phyloP scores from a whole-genome alignment of 2,888 invertebrate species.

The Idaea biselata region DNA sequence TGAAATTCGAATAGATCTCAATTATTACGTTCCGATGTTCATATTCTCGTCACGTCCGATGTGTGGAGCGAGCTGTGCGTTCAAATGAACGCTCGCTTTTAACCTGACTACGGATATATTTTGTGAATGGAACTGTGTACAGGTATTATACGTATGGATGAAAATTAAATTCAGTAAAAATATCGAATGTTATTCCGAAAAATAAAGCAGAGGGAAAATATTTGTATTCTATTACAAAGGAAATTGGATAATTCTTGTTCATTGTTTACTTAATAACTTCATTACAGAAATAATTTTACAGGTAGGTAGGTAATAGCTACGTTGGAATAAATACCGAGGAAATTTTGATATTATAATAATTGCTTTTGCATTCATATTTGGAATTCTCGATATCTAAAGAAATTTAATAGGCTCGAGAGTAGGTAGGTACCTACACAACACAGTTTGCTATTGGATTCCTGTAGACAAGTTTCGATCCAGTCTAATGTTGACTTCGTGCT shows the following conservation, averaged over 20 bases:
- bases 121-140: slow-evolving; percentile 21
- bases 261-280: not conserved
- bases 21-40: slow-evolving; percentile 8
- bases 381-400: no score
- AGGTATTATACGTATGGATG: slow-evolving; percentile 6
- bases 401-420: no score
- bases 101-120: slow-evolving; percentile 19
- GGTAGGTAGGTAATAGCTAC: not conserved
- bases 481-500: no score
- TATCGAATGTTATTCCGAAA: slow-evolving; percentile 4
- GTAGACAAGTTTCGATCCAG: no score
- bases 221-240: not conserved
- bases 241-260: not conserved
- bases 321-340: not conserved
- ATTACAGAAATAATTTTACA: not conserved
- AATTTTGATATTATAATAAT: not conserved
- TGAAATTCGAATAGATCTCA: slow-evolving; percentile 12
- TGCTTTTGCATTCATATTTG: no score
- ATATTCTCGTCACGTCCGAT: slow-evolving; percentile 24
- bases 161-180: slow-evolving; percentile 6
- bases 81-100: slow-evolving; percentile 17
- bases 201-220: slow-evolving; percentile 5
- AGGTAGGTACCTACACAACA: no score
- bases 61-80: slow-evolving; percentile 15
- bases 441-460: no score